Evolutionary conservation across 2,113 vertebrate genomes (phyloP), one percentile per base, ranked within the genome.

Genomic region (Nothoprocta perdicaria): DNA sequence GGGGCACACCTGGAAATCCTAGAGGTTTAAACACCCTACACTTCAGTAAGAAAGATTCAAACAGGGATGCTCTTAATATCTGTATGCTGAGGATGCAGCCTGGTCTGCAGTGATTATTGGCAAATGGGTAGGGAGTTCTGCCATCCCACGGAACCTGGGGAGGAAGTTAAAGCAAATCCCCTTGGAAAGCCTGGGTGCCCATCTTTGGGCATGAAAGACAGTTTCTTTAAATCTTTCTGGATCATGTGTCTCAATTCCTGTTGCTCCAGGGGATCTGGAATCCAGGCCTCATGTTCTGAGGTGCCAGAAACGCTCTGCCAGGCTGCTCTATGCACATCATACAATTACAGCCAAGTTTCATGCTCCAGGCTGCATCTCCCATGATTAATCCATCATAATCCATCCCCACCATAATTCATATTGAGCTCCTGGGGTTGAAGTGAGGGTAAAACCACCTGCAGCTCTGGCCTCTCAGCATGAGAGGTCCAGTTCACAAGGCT

Each of bases 211-310:
- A 23, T 79, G 78, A 76, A 84, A 92, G 55, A 33, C 33, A 31
- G 6, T 84, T 90, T 76, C 45, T 61, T 86, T 53, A 90, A 88
- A 88, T 57, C 67, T 88, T 71, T 71, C 85, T 89, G 82, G 91
- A 73, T 63, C 33, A 53, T 5, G 31, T 0, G 0, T 80, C 92
- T 91, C 85, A 31, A 38, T 83, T 82, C 46, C 79, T 90, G 1
- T 66, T 79, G 62, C 78, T 88, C 35, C 46, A 38, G 71, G 82
- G 90, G 69, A 81, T 68, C 58, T 95, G 86, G 72, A 95, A 80
- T 75, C 57, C 29, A 66, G 91, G 80, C 77, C 7, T 81, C 50
- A 58, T 86, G 57, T 73, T 94, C 75, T 0, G 0, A 69, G 67
- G 45, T 69, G 83, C 82, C 77, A 81, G 77, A 27, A 84, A 38